These are phyloP conservation scores for Lepeophtheirus nordmannii DNA, from an alignment of 2,888 invertebrate genomes.

Conservation along the genomic window DNA sequence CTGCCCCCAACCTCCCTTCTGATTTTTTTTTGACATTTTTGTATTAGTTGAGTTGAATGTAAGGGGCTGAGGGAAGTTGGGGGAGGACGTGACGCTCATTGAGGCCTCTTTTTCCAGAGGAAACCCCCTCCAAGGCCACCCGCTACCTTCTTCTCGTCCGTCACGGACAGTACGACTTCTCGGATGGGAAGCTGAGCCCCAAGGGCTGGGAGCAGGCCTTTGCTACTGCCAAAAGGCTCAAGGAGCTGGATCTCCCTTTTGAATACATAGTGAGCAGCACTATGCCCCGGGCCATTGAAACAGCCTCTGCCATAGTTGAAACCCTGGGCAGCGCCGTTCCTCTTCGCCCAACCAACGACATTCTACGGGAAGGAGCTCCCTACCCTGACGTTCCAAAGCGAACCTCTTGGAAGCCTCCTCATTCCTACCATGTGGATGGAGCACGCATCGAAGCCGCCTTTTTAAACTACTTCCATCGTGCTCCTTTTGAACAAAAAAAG, in stretches of 20 bases:
- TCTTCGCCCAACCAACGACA: constrained; percentile 44
- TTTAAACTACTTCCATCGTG: constrained; percentile 78
- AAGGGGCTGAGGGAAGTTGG: neutral
- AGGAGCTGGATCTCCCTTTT: constrained; percentile 57
- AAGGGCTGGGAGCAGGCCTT: constrained; percentile 65
- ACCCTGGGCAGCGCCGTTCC: constrained; percentile 43
- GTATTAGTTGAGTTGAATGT: neutral
- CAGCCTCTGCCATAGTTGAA: constrained; percentile 61
- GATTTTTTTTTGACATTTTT: neutral
- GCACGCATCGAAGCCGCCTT: constrained; percentile 91
- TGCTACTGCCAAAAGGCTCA: constrained; percentile 57
- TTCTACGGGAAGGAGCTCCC: constrained; percentile 83
- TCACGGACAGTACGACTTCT: constrained; percentile 76
- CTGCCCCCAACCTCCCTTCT: constrained; percentile 30
- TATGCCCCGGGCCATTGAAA: constrained; percentile 84
- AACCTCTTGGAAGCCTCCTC: constrained; percentile 66
- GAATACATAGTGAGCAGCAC: constrained; percentile 67
- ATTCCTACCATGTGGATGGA: constrained; percentile 85
- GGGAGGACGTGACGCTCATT: neutral
- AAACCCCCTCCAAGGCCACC: constrained; percentile 42
- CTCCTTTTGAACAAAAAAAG: constrained; percentile 56
- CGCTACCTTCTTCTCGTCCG: constrained; percentile 78
- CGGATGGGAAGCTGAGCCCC: constrained; percentile 24
- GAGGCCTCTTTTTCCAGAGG: constrained; percentile 33
- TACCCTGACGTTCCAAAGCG: constrained; percentile 77